Percentiles rank a stretch among this genome's conserved stretches.
These are phyloP conservation scores for Lagorchestes hirsutus DNA, from an alignment of 2,797 vertebrate species.

Conservation along the genomic window DNA sequence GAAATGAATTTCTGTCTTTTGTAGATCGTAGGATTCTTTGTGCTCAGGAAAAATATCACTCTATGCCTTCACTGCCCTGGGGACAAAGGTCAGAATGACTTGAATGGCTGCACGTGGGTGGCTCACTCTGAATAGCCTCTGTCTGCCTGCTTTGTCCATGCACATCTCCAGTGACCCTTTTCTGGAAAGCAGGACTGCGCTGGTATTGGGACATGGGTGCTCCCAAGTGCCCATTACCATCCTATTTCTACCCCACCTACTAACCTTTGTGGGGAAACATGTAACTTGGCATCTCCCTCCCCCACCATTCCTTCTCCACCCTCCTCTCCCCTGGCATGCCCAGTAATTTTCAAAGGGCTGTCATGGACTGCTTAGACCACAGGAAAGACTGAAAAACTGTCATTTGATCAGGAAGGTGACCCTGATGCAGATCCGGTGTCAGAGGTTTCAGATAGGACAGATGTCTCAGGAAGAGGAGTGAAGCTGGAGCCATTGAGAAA, in stretches of 20 bases:
- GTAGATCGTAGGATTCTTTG: background rate
- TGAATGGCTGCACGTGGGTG: background rate
- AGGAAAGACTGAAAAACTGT: background rate
- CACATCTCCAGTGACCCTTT: background rate
- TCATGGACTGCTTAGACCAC: background rate
- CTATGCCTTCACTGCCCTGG: background rate
- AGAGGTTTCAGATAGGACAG: background rate
- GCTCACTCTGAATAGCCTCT: background rate
- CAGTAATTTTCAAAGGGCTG: background rate
- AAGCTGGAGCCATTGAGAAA: background rate
- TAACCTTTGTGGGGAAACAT: background rate
- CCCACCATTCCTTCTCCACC: background rate
- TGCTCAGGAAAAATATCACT: background rate
- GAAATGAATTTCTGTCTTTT: background rate
- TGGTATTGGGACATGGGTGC: background rate
- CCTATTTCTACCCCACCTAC: background rate
- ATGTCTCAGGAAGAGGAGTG: background rate
- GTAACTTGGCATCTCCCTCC: background rate
- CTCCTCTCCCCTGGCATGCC: too few relatives aligned
- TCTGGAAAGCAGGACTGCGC: background rate
- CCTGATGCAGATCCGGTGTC: background rate
- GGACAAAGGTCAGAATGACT: background rate
- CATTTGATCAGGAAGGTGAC: background rate
- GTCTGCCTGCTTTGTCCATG: background rate
- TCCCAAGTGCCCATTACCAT: background rate